Base-by-base conservation (phyloP, 2,113 vertebrate species). In the Lagopus muta region DNA sequence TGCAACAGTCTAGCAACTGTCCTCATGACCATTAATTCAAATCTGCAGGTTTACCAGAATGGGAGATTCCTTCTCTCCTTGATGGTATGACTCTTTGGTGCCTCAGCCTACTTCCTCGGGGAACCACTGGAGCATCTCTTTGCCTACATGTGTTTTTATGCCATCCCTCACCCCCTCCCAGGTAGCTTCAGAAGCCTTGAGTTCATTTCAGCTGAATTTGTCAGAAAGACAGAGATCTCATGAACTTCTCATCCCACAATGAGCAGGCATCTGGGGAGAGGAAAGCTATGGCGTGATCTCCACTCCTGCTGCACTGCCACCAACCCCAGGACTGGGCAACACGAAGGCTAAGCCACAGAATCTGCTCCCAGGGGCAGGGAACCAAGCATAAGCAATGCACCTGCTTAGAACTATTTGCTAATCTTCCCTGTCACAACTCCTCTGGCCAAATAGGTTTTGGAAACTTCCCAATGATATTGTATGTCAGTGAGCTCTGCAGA, bases 261-360 rank as follows among this genome's bases (percentile, higher is more conserved):
- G 65, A 72, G 0, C 6, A 69, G 48, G 42, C 65, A 88, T 48
- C 54, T 40, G 30, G 27, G 50, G 24, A 91, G 55, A 70, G 38
- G 24, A 89, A 28, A 71, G 80, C 54, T 13, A 38, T 43, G n/a
- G 47, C 1, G 19, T 0, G 0, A 80, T 55, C 45, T 60, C 65
- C 48, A 55, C 34, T 57, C 22, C 48, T 40, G 15, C 47, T 2
- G 1, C 0, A 32, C 5, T 40, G 61, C 69, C 65, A 34, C 32
- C 11, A 34, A 42, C 10, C 32, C 20, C 24, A 10, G 55, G 36
- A 87, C 20, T 62, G 42, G 48, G 34, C 14, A 11, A 67, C 71
- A 18, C 0, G 1, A 61, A 8, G 0, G 3, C 21, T n/a, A 21
- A 19, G 58, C 10, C 43, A 13, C 20, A 34, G 34, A 0, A 13